Evolutionary conservation across 2,888 invertebrate species (phyloP).

Genomic region (Ophion costatus): DNA sequence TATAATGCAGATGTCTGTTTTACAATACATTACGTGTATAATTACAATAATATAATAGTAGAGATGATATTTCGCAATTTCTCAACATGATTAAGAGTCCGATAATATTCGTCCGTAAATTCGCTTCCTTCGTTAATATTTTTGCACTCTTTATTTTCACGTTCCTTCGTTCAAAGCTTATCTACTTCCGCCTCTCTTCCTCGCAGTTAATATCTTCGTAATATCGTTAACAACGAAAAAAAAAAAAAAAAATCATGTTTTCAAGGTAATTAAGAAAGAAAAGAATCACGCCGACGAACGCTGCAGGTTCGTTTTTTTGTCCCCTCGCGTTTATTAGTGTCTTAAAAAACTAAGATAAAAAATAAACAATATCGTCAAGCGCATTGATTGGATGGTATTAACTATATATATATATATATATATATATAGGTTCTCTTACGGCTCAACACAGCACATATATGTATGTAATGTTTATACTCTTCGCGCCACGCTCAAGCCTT

Average conservation of each 20-base stretch:
- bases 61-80: conserved; percentile 76
- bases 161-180: background rate
- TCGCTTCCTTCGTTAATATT: conserved; percentile 68
- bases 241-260: conserved; percentile 64
- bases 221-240: conserved; percentile 74
- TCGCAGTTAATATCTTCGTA: conserved; percentile 58
- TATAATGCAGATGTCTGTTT: conserved; percentile 62
- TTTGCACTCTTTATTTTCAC: conserved; percentile 51
- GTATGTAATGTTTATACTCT: conserved; percentile 45
- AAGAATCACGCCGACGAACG: conserved; percentile 72
- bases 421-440: conserved; percentile 61
- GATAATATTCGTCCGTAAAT: conserved; percentile 72
- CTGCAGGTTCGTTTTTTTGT: conserved; percentile 74
- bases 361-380: conserved; percentile 77
- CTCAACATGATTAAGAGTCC: conserved; percentile 79
- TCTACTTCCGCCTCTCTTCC: background rate
- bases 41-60: conserved; percentile 78
- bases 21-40: conserved; percentile 75
- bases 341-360: conserved; percentile 79
- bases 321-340: conserved; percentile 68
- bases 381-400: conserved; percentile 63
- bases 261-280: conserved; percentile 44
- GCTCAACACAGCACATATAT: conserved; percentile 66
- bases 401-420: conserved; percentile 10
- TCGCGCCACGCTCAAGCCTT: conserved; percentile 52